Conservation (phyloP, 1,140 invertebrate species). For the Bombus ignitus region DNA sequence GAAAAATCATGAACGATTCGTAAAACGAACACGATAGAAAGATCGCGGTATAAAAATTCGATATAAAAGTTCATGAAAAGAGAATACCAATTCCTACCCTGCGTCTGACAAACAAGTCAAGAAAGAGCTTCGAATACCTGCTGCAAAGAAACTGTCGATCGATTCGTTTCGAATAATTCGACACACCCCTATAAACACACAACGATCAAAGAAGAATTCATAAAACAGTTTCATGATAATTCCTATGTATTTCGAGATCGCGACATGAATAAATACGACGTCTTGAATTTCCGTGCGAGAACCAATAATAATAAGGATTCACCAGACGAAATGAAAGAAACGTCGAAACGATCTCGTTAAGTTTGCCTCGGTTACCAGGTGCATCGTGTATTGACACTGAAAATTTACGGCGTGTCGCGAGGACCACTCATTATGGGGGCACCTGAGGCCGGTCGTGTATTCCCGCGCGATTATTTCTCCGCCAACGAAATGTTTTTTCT, state of each 20-base stretch:
- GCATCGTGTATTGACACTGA: constrained; percentile 49
- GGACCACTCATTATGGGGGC: constrained; percentile 51
- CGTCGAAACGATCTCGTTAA: constrained; percentile 54
- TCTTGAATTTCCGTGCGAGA: background rate
- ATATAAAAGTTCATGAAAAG: background rate
- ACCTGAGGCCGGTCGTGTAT: constrained; percentile 50
- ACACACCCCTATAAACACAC: background rate
- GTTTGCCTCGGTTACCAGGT: constrained; percentile 43
- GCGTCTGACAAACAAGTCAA: background rate
- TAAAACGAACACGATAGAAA: no score
- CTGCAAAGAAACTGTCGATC: background rate
- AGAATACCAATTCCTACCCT: background rate
- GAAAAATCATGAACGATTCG: no score
- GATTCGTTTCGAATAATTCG: background rate
- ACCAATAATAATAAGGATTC: constrained; percentile 22
- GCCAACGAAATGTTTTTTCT: constrained; percentile 13
- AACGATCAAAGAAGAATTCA: no score
- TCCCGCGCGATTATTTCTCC: constrained; percentile 5
- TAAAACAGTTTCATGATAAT: background rate
- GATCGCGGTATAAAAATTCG: no score
- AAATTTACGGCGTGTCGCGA: constrained; percentile 57
- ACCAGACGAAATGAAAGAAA: constrained; percentile 15
- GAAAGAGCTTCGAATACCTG: background rate
- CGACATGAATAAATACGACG: constrained; percentile 7
- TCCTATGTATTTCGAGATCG: background rate